Conservation (phyloP, 2,888 invertebrate species). For the Venusia cambrica region DNA sequence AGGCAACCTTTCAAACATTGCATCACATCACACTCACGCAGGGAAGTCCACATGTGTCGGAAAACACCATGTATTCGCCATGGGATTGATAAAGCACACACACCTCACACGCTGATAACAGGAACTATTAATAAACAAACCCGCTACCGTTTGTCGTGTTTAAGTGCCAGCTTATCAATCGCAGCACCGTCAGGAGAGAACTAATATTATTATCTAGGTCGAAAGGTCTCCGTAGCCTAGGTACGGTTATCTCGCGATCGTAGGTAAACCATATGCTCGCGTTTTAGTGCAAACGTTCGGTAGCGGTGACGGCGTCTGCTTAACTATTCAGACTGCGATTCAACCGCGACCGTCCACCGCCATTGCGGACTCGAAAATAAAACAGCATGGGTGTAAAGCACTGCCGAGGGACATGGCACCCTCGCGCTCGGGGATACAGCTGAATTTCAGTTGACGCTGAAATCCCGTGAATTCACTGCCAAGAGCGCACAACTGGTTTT, state of each 20-base stretch:
- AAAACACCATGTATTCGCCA: conserved; percentile 52
- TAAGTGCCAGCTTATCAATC: too few species aligned
- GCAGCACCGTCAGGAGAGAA: too few species aligned
- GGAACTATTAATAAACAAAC: conserved; percentile 40
- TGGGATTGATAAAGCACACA: conserved; percentile 46
- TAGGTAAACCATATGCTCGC: conserved; percentile 43
- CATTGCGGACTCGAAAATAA: conserved; percentile 41
- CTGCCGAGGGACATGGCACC: conserved; percentile 29
- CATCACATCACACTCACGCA: conserved; percentile 59
- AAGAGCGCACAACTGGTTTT: conserved; percentile 73
- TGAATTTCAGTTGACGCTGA: conserved; percentile 21
- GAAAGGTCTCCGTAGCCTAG: too few species aligned
- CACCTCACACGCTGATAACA: conserved; percentile 52
- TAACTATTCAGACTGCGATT: conserved; percentile 63
- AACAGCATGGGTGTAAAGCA: conserved; percentile 43
- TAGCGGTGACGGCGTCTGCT: conserved; percentile 51
- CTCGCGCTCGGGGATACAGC: conserved; percentile 30
- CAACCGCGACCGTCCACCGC: conserved; percentile 62
- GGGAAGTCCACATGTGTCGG: conserved; percentile 53
- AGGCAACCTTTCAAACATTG: conserved; percentile 64
- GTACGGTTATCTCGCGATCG: conserved; percentile 53
- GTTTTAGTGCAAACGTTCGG: conserved; percentile 44
- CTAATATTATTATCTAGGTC: too few species aligned
- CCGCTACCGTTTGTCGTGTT: conserved; percentile 33
- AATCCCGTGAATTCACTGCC: conserved; percentile 59